These are phyloP conservation scores for Coptodon rendalli DNA, from an alignment of 2,113 vertebrate species.

Conservation along the genomic window DNA sequence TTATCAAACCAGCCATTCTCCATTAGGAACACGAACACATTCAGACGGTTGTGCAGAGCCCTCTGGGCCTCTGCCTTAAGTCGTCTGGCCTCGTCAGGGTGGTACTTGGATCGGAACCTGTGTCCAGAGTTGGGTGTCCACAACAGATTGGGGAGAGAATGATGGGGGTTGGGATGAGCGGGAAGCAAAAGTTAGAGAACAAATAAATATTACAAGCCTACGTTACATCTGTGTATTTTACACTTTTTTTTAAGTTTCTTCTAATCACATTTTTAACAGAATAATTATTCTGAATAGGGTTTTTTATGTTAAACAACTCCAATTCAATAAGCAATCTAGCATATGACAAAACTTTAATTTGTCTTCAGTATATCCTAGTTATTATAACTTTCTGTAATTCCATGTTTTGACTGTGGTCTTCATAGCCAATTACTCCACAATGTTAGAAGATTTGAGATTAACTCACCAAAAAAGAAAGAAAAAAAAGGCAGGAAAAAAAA, in stretches of 20 bases:
- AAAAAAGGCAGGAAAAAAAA: conserved; percentile 18
- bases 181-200: conserved; percentile 41
- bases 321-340: background rate
- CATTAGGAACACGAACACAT: conserved; percentile 82
- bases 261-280: background rate
- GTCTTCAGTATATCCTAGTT: background rate
- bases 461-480: conserved; percentile 39
- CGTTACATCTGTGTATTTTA: background rate
- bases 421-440: background rate
- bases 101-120: conserved; percentile 93
- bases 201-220: background rate
- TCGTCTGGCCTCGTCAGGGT: conserved; percentile 84
- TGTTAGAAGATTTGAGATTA: conserved; percentile 16
- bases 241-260: background rate
- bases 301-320: background rate
- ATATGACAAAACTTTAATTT: background rate
- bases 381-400: conserved; percentile 6
- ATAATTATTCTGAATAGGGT: background rate
- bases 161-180: conserved; percentile 35
- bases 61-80: conserved; percentile 79
- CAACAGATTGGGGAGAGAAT: conserved; percentile 30
- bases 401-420: conserved; percentile 18
- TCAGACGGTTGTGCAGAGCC: conserved; percentile 80
- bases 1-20: conserved; percentile 83
- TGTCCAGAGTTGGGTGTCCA: conserved; percentile 10